Base-by-base conservation (phyloP, 92 coral and sea anemone genomes). In the Phenganax stokvisi region DNA sequence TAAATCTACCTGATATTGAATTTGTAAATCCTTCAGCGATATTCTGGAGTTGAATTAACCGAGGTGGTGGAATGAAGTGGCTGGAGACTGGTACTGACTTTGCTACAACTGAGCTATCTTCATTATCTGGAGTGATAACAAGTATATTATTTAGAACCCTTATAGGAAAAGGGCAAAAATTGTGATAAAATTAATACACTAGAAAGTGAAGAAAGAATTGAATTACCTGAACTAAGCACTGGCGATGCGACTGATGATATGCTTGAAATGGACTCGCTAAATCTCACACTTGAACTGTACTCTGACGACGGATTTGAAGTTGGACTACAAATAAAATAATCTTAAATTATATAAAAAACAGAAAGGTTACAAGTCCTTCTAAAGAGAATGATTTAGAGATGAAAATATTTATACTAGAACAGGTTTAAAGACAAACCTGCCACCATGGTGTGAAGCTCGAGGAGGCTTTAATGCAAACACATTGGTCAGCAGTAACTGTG, bases 391-490 rank as follows among this genome's bases (percentile, higher is more conserved):
- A 15, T 37, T 37, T 37, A 2, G 5, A 37, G 47, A 37, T 37
- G 47, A 37, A 37, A 37, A 37, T 37, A 1, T 37, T 3, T 20
- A 7, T 59, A 59, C 2, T 59, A 59, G 4, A 13, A 59, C 0
- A 13, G 25, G 17, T 67, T 20, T 13, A 15, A 52, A 17, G 15
- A 31, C 85, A 76, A 85, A 92, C 97, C 89, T 86, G 77, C 96
- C 83, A 29, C 85, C 85, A 74, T 84, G 88, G 6, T 96, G 89
- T 72, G 89, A 67, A 27, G 90, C 77, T 59, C 81, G 73, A 37
- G 88, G 86, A 71, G 96, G 94, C 71, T 90, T 90, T 61, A 92
- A 86, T 63, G 98, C 90, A 81, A 94, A 94, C 29, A 94, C 98
- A 76, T 89, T 90, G 65, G 98, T 89, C 74, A 92, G 84, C 12